These are phyloP conservation scores for Autographa pulchrina DNA, from an alignment of 2,888 invertebrate species.

Conservation along the genomic window DNA sequence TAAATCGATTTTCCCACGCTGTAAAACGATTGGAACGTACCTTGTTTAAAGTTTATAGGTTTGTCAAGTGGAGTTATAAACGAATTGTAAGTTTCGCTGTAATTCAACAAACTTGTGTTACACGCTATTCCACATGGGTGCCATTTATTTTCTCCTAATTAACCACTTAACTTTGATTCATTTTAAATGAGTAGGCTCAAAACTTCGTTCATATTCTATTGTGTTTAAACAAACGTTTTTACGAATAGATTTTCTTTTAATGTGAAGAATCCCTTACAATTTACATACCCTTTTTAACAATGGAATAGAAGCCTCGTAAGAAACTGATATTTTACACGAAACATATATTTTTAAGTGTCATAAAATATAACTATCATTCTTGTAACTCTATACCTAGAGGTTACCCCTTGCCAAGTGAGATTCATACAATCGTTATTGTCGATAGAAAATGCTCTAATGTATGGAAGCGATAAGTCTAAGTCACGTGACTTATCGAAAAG, in stretches of 20 bases:
- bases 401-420: too few species aligned
- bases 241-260: not conserved
- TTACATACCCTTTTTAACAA: not conserved
- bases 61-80: conserved; percentile 13
- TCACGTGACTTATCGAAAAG: too few species aligned
- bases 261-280: not conserved
- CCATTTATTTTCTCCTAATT: conserved; percentile 14
- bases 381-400: too few species aligned
- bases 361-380: too few species aligned
- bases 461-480: too few species aligned
- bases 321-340: not conserved
- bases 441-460: too few species aligned
- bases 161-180: not conserved
- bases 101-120: conserved; percentile 22
- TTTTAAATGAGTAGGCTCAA: not conserved
- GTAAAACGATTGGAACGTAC: not conserved
- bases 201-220: not conserved
- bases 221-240: too few species aligned
- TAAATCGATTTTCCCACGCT: conserved; percentile 25
- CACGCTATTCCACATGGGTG: conserved; percentile 4
- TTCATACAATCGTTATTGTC: too few species aligned
- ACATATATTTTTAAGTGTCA: too few species aligned
- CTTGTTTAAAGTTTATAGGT: conserved; percentile 34
- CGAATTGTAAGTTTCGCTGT: conserved; percentile 21
- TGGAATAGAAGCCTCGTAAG: not conserved